Base-by-base conservation (phyloP, 2,797 vertebrate species). In the Chaetophractus vellerosus region DNA sequence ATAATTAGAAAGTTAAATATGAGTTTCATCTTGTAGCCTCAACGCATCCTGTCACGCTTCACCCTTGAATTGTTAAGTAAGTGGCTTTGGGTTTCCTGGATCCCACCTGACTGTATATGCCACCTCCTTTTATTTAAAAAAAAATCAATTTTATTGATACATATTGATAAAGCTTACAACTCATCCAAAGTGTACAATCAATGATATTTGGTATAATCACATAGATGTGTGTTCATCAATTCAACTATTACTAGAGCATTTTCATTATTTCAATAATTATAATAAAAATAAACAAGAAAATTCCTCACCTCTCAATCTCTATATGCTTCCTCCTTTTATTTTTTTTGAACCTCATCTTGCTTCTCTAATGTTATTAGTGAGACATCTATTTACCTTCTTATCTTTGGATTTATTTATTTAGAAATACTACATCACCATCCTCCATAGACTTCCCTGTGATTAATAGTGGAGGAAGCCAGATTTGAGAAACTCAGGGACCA, bases 1-100 rank as follows among this genome's bases (percentile, higher is more conserved):
- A 12, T 87, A 63, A 86, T 78, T 83, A 71, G 48, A 41, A 80
- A 38, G 50, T 81, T 85, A 96, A 94, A 66, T 55, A 50, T 38
- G 87, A 78, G 52, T 82, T 36, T 36, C 18, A 16, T 76, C 52
- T n/a, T 33, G 50, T 41, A 81, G 78, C 81, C 85, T 92, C 85
- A 76, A 68, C 59, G 52, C 71, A 75, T 18, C 31, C 74, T 91
- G 1, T 48, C 75, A 36, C 8, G 90, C 87, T 61, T 93, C 63
- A 57, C 36, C 28, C 12, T 50, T 91, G n/a, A 23, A 11, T 33
- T 88, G 10, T 19, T 41, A 3, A 69, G 28, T 59, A 61, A 12
- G 55, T 23, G 48, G 38, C 57, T 76, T 81, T 50, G 52, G 9
- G n/a, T 28, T 88, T 75, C 9, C 69, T 7, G 19, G 68, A 88